Base-by-base conservation (phyloP, 2,888 invertebrate species). In the Netelia inedita region DNA sequence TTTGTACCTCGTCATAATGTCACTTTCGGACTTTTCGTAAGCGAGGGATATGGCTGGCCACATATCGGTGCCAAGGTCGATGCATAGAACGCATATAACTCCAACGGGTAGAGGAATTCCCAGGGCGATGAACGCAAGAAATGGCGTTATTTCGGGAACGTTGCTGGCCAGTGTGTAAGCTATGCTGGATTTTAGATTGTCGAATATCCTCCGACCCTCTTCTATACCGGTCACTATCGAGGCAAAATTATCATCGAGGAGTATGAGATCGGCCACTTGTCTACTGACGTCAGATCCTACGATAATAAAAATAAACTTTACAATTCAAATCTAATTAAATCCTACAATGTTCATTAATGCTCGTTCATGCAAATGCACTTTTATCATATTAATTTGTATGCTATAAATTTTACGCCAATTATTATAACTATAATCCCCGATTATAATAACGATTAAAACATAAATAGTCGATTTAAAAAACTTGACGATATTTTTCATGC, bases 21-120 rank as follows among this genome's bases (percentile, higher is more conserved):
- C 97, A 69, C 95, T 95, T 92, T 97, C 97, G 0, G 97, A 95
- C 83, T 95, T 95, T 93, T 97, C 97, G 90, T 97, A 97, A 2
- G 97, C 97, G 82, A 97, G 94, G 87, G 97, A 97, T 94, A 97
- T 97, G 50, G 97, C 97, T 0, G 97, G 97, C 91, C 95, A 95
- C 93, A 97, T 95, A 93, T 97, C 97, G 8, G 97, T 97, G 65
- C 97, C 97, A 82, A 97, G 95, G 93, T 97, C 97, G 88, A 97
- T 96, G 89, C 97, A 96, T 81, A 96, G 93, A 87, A 96, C 96
- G 82, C 95, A 95, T 86, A 95, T 95, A 72, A 95, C 95, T 71
- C 95, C 95, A 2, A 95, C 93, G 0, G 95, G 95, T n/a, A 95
- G 91, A 59, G 95, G 95, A 89, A 95, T 94, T 78, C 94, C 94